A percentile compares a stretch with the other conserved stretches of the same genome.
These are phyloP conservation scores for Anguilla pacifica DNA, from an alignment of 2,797 vertebrate genomes.

Conservation along the genomic window DNA sequence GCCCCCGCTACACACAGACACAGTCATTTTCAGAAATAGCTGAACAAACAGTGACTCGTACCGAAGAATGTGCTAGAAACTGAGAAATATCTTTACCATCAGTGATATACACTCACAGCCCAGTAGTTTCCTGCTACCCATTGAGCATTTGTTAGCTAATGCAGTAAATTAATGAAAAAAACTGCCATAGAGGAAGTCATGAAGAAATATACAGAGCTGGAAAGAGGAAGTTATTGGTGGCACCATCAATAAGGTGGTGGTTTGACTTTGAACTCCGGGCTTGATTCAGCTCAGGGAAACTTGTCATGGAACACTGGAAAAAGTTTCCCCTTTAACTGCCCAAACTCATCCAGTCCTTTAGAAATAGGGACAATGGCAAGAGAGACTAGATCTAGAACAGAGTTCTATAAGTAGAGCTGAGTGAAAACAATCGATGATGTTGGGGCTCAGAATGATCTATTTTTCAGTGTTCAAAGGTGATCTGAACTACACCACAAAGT, in stretches of 20 bases:
- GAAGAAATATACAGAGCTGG: background rate
- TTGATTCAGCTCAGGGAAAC: background rate
- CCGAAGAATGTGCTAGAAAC: background rate
- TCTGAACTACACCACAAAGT: background rate
- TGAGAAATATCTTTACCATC: background rate
- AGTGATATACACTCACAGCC: background rate
- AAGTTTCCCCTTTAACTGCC: background rate
- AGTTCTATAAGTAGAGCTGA: background rate
- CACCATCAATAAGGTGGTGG: background rate
- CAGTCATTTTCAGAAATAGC: background rate
- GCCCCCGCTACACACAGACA: background rate
- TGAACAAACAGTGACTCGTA: background rate
- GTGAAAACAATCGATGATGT: background rate
- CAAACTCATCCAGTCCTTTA: background rate
- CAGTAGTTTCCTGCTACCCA: background rate
- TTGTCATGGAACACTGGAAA: background rate
- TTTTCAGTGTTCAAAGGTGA: background rate
- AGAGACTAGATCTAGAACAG: background rate
- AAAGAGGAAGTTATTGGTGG: constrained; percentile 20
- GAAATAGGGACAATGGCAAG: background rate
- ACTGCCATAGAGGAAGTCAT: constrained; percentile 10
- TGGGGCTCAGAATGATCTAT: background rate
- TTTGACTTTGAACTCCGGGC: background rate
- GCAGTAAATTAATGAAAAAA: background rate
- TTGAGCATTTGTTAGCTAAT: background rate